Conservation (phyloP, 2,797 vertebrate genomes). For the Eutrigla gurnardus region DNA sequence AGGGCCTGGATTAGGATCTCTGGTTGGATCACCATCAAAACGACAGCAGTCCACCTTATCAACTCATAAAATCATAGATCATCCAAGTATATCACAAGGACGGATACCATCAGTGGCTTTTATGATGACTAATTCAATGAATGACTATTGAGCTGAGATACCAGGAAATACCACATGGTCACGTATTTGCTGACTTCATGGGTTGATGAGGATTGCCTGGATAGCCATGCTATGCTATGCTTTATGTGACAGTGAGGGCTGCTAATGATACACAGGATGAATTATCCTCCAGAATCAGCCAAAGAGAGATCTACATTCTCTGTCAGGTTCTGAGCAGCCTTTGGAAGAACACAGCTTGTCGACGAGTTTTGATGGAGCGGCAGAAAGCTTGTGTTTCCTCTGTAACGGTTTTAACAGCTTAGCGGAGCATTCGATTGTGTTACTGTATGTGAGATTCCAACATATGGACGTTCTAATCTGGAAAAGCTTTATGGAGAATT, state of each 20-base stretch:
- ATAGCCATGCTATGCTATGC: background rate
- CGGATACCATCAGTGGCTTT: background rate
- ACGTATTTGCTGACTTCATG: background rate
- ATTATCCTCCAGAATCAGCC: background rate
- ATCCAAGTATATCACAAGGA: background rate
- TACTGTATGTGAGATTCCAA: conserved; percentile 23
- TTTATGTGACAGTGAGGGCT: conserved; percentile 14
- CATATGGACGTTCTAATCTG: conserved; percentile 60
- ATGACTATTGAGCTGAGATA: background rate
- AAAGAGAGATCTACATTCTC: background rate
- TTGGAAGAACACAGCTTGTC: background rate
- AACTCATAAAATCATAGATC: background rate
- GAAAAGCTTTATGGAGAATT: conserved; percentile 49
- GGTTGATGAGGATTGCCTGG: background rate
- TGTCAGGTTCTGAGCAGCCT: conserved; percentile 3
- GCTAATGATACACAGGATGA: background rate
- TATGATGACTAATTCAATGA: background rate
- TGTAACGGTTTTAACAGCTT: conserved; percentile 57
- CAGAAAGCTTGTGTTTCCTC: conserved; percentile 42
- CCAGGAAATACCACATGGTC: background rate
- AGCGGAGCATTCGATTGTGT: conserved; percentile 38
- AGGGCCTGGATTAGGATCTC: background rate
- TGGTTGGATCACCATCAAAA: background rate
- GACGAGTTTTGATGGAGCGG: conserved; percentile 1
- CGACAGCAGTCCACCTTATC: background rate